These are phyloP conservation scores for Cheirogaleus medius DNA, from an alignment of 2,113 vertebrate genomes.

Conservation along the genomic window DNA sequence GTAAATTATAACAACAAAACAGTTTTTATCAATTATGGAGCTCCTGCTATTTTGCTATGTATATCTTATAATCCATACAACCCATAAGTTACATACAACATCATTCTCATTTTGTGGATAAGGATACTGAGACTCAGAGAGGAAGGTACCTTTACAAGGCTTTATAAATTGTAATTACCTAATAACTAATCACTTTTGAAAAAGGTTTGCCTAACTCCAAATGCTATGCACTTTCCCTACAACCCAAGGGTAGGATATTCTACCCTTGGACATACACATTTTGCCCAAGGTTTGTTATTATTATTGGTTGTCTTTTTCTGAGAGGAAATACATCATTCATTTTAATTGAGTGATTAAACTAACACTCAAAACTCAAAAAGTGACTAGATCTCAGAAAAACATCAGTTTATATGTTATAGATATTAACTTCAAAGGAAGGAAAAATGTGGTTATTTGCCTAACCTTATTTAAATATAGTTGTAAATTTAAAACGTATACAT, in stretches of 20 bases:
- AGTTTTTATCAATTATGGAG: background rate
- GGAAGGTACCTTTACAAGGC: background rate
- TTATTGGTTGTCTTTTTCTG: fast-evolving
- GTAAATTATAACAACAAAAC: background rate
- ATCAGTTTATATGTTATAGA: background rate
- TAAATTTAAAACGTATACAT: background rate
- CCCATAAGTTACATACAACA: background rate
- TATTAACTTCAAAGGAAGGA: background rate
- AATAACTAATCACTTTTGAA: background rate
- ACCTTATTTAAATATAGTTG: background rate
- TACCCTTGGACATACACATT: background rate
- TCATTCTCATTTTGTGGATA: background rate
- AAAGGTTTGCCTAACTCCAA: background rate
- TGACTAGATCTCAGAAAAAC: background rate
- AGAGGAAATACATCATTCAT: background rate
- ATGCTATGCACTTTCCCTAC: background rate
- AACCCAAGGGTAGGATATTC: background rate
- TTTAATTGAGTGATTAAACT: background rate
- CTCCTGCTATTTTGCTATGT: background rate
- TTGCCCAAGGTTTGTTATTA: too few species aligned
- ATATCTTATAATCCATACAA: background rate
- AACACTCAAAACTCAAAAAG: background rate
- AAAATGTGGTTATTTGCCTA: background rate
- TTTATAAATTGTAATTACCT: background rate
- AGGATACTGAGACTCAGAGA: background rate